These are phyloP conservation scores for Meda fulgida DNA, from an alignment of 2,797 vertebrate genomes.

Conservation along the genomic window DNA sequence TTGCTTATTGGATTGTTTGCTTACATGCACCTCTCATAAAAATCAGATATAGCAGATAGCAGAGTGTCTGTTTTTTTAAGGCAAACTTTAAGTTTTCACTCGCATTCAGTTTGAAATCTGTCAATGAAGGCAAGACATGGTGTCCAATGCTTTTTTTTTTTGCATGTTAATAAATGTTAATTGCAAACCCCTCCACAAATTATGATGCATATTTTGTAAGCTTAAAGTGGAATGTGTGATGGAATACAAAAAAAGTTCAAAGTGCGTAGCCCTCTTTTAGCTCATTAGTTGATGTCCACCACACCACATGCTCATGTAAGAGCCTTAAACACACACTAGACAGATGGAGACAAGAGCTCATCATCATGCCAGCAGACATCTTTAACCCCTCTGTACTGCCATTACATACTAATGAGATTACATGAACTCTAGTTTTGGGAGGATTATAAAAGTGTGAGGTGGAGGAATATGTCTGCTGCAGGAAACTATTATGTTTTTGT, in stretches of 20 bases:
- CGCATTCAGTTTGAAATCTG: not conserved
- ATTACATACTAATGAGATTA: constrained; percentile 56
- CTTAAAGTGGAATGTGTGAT: not conserved
- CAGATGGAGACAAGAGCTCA: constrained; percentile 34
- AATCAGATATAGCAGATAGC: not conserved
- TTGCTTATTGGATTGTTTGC: constrained; percentile 16
- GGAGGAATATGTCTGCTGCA: not conserved
- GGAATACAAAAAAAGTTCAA: constrained; percentile 10
- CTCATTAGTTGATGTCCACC: constrained; percentile 1
- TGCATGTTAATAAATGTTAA: not conserved
- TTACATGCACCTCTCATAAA: constrained; percentile 19
- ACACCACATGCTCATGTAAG: not conserved
- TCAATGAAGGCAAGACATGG: not conserved
- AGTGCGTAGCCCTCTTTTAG: constrained; percentile 12
- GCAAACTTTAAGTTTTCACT: not conserved
- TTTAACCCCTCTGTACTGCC: constrained; percentile 49
- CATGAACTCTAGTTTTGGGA: constrained; percentile 37
- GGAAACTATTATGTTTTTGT: constrained; percentile 15
- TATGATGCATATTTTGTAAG: not conserved
- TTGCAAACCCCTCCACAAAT: not conserved
- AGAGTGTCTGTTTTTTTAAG: too few relatives aligned
- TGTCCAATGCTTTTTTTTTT: too few relatives aligned
- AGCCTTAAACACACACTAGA: constrained; percentile 14
- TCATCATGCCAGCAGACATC: constrained; percentile 43
- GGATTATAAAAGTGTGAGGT: not conserved